Evolutionary conservation across 2,888 invertebrate species (phyloP), one percentile per base, ranked within the genome.

Genomic region (Phoenoteleia sp.): DNA sequence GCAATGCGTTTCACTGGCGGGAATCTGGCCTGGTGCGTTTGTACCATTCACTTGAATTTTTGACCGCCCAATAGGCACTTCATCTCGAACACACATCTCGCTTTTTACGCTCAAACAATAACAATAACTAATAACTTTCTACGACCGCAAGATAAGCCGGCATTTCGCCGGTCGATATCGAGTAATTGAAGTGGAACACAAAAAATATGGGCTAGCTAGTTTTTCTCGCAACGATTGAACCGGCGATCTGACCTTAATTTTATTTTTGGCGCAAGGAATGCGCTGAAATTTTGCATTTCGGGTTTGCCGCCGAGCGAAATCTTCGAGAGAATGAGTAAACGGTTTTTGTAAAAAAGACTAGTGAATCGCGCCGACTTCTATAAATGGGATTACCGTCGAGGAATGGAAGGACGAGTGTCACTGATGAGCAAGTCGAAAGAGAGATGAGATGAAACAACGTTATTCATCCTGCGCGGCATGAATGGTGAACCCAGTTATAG

Each of bases 121-220:
- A 75, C 81, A 69, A 81, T 74, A 81, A 81, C 81, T 81, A 81
- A 75, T 81, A 81, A 75, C 81, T 81, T 81, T 81, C 81, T 81
- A 81, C 69, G 45, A 5, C 17, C n/a, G 33, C 25, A 21, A 58
- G 74, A 81, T 81, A 81, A 74, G 13, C 66, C 17, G 62, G 54
- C 58, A 69, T 81, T 81, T 75, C 75, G 11, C 25, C 21, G 4
- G n/a, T 15, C 42, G 54, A 42, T 39, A 6, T 6, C n/a, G 27
- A 72, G 42, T 25, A 64, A 47, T 66, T 80, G 54, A 72, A 80
- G 72, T 66, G 80, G 58, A 80, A 80, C 72, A 76, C 76, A 56
- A 76, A 76, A 76, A 76, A 67, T 76, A 45, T 54, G 54, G 33
- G 49, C 52, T 42, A 29, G 23, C 58, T 23, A 47, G 49, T 54